Conservation (phyloP, 2,888 invertebrate genomes). For the Pteria penguin region DNA sequence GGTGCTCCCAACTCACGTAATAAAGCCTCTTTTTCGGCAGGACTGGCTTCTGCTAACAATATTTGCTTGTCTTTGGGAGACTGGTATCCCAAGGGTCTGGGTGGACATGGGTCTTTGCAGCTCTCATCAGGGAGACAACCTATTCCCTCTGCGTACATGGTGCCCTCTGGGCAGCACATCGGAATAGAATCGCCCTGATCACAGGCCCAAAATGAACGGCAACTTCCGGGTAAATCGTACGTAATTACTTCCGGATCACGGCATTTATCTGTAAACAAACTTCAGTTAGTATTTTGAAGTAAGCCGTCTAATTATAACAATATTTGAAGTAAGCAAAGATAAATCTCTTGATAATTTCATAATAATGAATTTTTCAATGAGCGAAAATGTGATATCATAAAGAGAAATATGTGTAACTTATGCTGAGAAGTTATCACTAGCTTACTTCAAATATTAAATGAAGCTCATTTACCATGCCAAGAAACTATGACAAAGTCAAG, state of each 20-base stretch:
- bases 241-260: slow-evolving; percentile 42
- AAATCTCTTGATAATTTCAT: too few relatives aligned
- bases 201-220: slow-evolving; percentile 57
- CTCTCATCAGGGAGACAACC: slow-evolving; percentile 54
- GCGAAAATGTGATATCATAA: too few relatives aligned
- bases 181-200: slow-evolving; percentile 51
- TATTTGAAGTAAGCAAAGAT: slow-evolving; percentile 12
- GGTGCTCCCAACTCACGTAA: not conserved
- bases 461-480: not conserved
- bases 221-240: slow-evolving; percentile 36
- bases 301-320: slow-evolving; percentile 20
- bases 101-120: slow-evolving; percentile 54
- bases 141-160: slow-evolving; percentile 37
- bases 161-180: slow-evolving; percentile 53
- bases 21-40: not conserved
- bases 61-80: not conserved
- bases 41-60: not conserved
- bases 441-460: slow-evolving; percentile 16
- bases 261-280: slow-evolving; percentile 50
- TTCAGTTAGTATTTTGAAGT: slow-evolving; percentile 9
- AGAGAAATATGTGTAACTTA: too few relatives aligned
- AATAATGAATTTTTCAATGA: too few relatives aligned
- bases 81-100: slow-evolving; percentile 24
- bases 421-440: too few relatives aligned
- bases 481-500: too few relatives aligned